Evolutionary conservation across 2,113 vertebrate genomes (phyloP).

Genomic region (Gavia stellata): DNA sequence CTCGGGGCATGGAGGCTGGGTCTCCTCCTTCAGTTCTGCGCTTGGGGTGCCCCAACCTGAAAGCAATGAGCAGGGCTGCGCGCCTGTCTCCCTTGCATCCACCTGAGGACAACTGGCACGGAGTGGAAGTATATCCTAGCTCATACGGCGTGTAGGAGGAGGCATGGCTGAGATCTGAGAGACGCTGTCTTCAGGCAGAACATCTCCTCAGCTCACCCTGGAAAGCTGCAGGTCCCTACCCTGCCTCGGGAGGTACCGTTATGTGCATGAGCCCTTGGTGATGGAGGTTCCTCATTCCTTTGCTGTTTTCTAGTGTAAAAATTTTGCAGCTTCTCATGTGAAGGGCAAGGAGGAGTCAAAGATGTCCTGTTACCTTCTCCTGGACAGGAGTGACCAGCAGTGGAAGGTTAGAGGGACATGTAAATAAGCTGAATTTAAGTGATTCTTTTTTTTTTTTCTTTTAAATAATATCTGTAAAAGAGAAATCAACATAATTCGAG

Average conservation of each 20-base stretch:
- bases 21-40: neutral
- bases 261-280: neutral
- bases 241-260: neutral
- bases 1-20: accelerated
- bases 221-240: neutral
- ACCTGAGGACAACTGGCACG: neutral
- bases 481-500: neutral
- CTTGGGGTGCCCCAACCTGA: neutral
- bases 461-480: neutral
- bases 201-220: neutral
- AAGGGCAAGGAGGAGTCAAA: neutral
- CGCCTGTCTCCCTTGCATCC: neutral
- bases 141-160: neutral
- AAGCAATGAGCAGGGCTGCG: neutral
- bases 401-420: neutral
- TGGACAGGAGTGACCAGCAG: neutral
- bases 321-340: neutral
- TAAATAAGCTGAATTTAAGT: neutral
- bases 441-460: neutral
- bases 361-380: neutral
- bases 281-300: neutral
- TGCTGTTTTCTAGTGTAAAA: neutral
- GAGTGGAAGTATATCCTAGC: neutral
- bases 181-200: neutral
- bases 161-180: neutral